Evolutionary conservation across 2,888 invertebrate genomes (phyloP).

Genomic region (Aphidius colemani): DNA sequence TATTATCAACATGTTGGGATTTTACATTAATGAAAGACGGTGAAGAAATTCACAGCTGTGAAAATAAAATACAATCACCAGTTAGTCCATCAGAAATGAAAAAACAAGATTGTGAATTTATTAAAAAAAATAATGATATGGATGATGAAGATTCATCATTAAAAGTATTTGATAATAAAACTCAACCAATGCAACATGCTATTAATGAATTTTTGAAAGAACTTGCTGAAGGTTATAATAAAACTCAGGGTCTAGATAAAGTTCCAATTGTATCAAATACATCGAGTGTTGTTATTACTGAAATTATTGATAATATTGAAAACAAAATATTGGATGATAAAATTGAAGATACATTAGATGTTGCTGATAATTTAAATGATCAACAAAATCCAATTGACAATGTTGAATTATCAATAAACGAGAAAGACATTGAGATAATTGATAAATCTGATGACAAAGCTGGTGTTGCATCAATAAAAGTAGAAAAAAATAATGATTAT

Average conservation of each 20-base stretch:
- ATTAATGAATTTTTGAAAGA: conserved; percentile 13
- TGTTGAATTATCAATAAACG: neutral
- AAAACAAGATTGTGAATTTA: conserved; percentile 25
- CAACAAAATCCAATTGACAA: neutral
- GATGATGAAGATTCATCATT: conserved; percentile 1
- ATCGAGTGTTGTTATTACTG: conserved; percentile 16
- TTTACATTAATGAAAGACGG: conserved; percentile 39
- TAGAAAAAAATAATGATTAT: conserved; percentile 1
- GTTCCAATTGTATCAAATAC: conserved; percentile 6
- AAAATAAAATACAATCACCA: neutral
- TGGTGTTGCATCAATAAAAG: neutral
- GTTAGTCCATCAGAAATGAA: conserved; percentile 11
- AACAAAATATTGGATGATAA: neutral
- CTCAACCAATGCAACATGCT: conserved; percentile 9
- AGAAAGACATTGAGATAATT: neutral
- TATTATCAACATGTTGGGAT: conserved; percentile 41
- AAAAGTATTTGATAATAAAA: neutral
- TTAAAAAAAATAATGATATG: conserved; percentile 8
- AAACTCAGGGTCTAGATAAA: neutral
- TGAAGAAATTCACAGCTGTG: conserved; percentile 37
- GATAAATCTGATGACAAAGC: neutral
- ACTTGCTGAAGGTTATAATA: conserved; percentile 5
- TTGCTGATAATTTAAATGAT: neutral
- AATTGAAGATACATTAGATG: neutral
- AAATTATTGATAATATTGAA: conserved; percentile 6